A percentile compares a stretch with the other conserved stretches of the same genome.
phyloP scores from a whole-genome alignment of 2,113 vertebrate genomes.

The Ptilonorhynchus violaceus region DNA sequence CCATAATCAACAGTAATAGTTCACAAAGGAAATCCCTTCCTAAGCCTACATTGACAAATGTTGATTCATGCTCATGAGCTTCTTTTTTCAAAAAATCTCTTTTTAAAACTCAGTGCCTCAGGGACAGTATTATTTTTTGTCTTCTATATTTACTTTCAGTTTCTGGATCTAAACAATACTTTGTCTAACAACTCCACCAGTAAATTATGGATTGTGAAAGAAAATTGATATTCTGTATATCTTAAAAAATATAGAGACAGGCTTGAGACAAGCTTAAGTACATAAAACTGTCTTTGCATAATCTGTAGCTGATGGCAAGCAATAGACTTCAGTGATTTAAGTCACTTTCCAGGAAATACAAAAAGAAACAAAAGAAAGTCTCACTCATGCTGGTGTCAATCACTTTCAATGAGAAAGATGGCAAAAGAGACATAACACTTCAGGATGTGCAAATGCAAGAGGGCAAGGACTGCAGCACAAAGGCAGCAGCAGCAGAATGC shows the following conservation, averaged over 20 bases:
- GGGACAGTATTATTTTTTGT: background rate
- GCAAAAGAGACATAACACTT: background rate
- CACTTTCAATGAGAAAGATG: background rate
- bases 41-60: background rate
- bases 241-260: background rate
- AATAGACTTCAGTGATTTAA: background rate
- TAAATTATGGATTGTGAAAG: background rate
- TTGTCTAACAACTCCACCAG: background rate
- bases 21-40: background rate
- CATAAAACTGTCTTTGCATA: background rate
- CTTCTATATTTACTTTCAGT: background rate
- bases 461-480: background rate
- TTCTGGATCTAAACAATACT: background rate
- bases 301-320: background rate
- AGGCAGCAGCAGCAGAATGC: background rate
- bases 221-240: background rate
- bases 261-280: background rate
- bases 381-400: background rate
- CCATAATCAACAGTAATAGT: background rate
- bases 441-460: background rate
- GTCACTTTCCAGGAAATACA: background rate
- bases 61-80: background rate
- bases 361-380: background rate
- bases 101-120: background rate
- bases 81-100: background rate